These are phyloP conservation scores for Artibeus lituratus DNA, from an alignment of 2,797 vertebrate genomes.

Conservation along the genomic window DNA sequence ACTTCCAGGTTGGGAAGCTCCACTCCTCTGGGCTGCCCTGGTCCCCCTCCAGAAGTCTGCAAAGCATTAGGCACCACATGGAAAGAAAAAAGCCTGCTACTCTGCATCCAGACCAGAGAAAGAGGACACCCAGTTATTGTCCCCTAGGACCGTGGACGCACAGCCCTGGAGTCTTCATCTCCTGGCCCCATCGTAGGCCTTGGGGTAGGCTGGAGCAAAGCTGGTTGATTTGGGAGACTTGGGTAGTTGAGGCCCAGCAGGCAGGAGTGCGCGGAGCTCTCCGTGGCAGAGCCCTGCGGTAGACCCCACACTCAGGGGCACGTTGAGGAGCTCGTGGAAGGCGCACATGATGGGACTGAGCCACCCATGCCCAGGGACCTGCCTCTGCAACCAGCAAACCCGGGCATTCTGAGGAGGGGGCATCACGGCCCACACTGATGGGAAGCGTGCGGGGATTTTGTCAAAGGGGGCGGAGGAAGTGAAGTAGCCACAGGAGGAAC, in stretches of 20 bases:
- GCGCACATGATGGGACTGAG: not conserved
- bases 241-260: too few species aligned
- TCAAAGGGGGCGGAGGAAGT: not conserved
- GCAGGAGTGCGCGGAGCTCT: not conserved
- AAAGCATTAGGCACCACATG: constrained; percentile 24
- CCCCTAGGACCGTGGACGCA: not conserved
- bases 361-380: not conserved
- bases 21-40: not conserved
- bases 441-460: not conserved
- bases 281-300: not conserved
- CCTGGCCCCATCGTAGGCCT: not conserved
- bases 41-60: constrained; percentile 26
- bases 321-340: not conserved
- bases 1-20: not conserved
- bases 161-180: not conserved
- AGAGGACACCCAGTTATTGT: constrained; percentile 19
- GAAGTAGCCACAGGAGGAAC: not conserved
- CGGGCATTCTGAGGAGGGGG: not conserved
- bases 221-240: not conserved
- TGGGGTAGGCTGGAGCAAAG: not conserved
- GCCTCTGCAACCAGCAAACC: not conserved
- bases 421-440: too few species aligned
- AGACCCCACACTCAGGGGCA: too few species aligned
- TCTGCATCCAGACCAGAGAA: constrained; percentile 30
- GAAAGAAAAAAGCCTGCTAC: not conserved